Conservation (phyloP, 2,888 invertebrate genomes). For the Chrysopilus asiliformis region DNA sequence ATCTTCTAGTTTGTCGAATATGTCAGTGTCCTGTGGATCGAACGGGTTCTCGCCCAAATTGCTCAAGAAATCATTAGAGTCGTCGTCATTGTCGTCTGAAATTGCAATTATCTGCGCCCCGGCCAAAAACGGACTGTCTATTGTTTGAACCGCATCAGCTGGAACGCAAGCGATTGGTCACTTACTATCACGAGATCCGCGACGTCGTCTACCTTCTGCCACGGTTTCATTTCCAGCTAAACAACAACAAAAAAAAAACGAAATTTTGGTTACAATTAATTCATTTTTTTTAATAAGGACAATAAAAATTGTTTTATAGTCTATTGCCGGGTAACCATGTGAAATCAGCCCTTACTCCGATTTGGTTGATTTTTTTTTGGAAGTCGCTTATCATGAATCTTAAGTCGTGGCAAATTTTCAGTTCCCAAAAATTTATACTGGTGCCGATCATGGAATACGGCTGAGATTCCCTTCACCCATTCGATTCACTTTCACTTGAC, state of each 20-base stretch:
- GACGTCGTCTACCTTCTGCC: conserved; percentile 40
- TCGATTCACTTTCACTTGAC: no score
- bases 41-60: background rate
- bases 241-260: no score
- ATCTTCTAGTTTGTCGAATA: conserved; percentile 3
- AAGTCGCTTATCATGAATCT: no score
- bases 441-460: no score
- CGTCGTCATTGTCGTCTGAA: conserved; percentile 4
- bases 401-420: no score
- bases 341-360: no score
- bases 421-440: no score
- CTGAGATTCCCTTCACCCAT: no score
- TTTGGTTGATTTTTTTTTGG: no score
- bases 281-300: background rate
- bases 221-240: conserved; percentile 29
- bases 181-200: conserved; percentile 60
- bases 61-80: background rate
- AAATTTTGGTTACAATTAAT: background rate
- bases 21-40: background rate
- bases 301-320: no score
- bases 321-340: no score
- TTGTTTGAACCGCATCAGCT: conserved; percentile 22
- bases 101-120: conserved; percentile 11
- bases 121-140: conserved; percentile 11
- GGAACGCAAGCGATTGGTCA: conserved; percentile 47